phyloP scores from a whole-genome alignment of 2,113 vertebrate species.

The Brevimyrus niger region DNA sequence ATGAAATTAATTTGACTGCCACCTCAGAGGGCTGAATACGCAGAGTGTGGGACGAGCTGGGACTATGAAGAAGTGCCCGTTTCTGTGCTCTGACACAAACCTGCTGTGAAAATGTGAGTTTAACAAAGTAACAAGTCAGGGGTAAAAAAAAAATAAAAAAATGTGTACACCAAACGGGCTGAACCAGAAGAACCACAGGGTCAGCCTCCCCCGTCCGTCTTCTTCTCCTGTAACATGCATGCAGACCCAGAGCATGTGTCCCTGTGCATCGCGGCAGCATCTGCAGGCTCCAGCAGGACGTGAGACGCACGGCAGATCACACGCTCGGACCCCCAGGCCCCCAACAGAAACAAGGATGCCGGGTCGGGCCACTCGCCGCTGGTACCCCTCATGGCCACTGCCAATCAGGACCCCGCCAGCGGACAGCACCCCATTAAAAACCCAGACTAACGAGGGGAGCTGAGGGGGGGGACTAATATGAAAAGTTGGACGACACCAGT shows the following conservation, averaged over 20 bases:
- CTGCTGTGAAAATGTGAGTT: neutral
- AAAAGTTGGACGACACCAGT: constrained; percentile 85
- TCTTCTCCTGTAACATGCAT: neutral
- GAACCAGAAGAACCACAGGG: neutral
- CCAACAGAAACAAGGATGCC: neutral
- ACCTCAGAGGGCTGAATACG: neutral
- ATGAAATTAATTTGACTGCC: neutral
- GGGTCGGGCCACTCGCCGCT: neutral
- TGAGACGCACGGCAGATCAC: neutral
- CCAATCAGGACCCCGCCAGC: constrained; percentile 21
- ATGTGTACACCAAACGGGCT: neutral
- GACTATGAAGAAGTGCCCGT: neutral
- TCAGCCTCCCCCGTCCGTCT: neutral
- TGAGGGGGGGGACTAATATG: constrained; percentile 77
- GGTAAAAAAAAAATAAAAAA: neutral
- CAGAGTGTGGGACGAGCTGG: neutral
- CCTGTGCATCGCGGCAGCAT: neutral
- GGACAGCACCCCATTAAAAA: constrained; percentile 31
- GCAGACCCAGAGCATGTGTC: neutral
- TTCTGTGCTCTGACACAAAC: neutral
- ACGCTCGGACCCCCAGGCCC: neutral
- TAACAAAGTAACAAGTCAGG: neutral
- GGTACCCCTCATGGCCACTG: constrained; percentile 24
- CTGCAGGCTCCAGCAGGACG: neutral
- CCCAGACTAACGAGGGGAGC: constrained; percentile 69